A percentile compares a stretch with the other conserved stretches of the same genome.
Evolutionary conservation across 2,888 invertebrate species (phyloP).

Genomic region (Phaedon cochleariae): DNA sequence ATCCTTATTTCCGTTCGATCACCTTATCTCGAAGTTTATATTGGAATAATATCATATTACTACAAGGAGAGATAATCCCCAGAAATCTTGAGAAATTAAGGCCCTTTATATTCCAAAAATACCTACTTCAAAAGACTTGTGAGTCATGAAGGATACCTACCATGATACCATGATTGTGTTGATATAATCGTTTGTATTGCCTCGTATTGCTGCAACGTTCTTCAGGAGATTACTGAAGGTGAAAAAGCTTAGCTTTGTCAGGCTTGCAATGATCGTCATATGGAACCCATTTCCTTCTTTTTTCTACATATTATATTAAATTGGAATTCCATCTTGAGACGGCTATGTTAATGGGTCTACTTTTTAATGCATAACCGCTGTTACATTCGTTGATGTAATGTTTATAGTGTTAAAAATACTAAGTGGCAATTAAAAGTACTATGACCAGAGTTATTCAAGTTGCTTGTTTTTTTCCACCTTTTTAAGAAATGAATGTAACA

Average conservation of each 20-base stretch:
- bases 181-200: too few relatives aligned
- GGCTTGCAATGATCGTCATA: background rate
- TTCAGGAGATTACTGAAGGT: too few relatives aligned
- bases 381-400: slow-evolving; percentile 2
- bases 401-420: slow-evolving; percentile 2
- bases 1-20: too few relatives aligned
- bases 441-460: background rate
- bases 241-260: background rate
- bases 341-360: background rate
- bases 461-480: background rate
- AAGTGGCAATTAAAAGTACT: slow-evolving; percentile 1
- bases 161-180: too few relatives aligned
- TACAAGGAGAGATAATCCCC: too few relatives aligned
- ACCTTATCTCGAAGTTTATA: too few relatives aligned
- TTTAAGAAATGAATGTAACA: background rate
- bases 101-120: too few relatives aligned
- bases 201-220: too few relatives aligned
- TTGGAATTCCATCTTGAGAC: background rate
- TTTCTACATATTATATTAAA: background rate
- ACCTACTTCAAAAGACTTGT: too few relatives aligned
- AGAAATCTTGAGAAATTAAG: too few relatives aligned
- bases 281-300: background rate
- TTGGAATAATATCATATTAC: too few relatives aligned
- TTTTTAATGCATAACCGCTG: background rate
- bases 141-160: too few relatives aligned